Percentiles rank a stretch among this genome's conserved stretches.
These are phyloP conservation scores for Galeopterus variegatus DNA, from an alignment of 2,113 vertebrate genomes.

Conservation along the genomic window DNA sequence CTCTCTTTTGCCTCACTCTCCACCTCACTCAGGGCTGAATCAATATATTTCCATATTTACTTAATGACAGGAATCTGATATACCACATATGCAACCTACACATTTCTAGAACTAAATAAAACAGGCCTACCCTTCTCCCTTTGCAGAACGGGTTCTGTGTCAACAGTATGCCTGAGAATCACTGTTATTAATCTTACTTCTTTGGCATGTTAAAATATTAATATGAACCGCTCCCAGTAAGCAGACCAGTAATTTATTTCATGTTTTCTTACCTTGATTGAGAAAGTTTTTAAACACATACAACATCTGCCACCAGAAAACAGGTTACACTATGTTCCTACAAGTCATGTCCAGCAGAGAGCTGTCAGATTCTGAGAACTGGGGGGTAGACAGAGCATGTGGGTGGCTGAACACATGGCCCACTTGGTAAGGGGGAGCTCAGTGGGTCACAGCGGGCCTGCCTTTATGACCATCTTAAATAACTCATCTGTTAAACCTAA, in stretches of 20 bases:
- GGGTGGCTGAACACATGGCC: conserved; percentile 71
- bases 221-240: conserved; percentile 74
- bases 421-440: conserved; percentile 64
- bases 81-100: neutral
- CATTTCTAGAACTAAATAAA: conserved; percentile 55
- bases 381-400: conserved; percentile 40
- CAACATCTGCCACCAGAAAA: conserved; percentile 77
- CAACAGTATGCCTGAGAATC: conserved; percentile 63
- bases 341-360: conserved; percentile 49
- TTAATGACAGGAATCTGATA: neutral
- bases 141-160: conserved; percentile 32
- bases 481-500: neutral
- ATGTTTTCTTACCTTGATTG: conserved; percentile 79
- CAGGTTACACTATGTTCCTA: neutral
- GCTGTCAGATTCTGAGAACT: conserved; percentile 63
- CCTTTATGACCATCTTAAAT: neutral
- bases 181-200: conserved; percentile 74
- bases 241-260: conserved; percentile 74
- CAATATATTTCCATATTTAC: conserved; percentile 34
- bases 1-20: neutral
- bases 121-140: neutral
- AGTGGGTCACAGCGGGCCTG: conserved; percentile 21
- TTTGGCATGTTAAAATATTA: conserved; percentile 78
- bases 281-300: conserved; percentile 80
- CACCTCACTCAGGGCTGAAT: neutral